Percentiles rank a stretch among this genome's conserved stretches.
Conservation (phyloP, 2,113 vertebrate genomes). For the Coracopsis vasa region DNA sequence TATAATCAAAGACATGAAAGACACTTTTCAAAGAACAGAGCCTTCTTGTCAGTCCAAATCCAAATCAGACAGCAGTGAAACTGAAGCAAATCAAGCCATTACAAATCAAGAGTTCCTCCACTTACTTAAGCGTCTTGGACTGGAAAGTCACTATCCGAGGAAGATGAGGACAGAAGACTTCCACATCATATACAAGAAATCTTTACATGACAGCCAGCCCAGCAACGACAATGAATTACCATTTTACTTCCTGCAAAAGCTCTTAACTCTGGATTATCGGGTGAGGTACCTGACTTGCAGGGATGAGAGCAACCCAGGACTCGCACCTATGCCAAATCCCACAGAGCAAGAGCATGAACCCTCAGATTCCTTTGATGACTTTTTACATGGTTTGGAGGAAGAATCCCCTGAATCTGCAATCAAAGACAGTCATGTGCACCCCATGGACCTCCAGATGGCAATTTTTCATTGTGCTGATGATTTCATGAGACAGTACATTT, state of each 20-base stretch:
- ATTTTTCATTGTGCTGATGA: constrained; percentile 76
- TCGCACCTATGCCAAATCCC: accelerated
- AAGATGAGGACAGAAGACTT: constrained; percentile 63
- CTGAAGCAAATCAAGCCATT: neutral
- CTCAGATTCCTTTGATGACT: neutral
- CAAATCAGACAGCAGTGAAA: neutral
- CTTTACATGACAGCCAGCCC: constrained; percentile 3
- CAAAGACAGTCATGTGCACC: constrained; percentile 47
- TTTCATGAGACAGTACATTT: constrained; percentile 71
- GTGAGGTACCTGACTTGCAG: constrained; percentile 64
- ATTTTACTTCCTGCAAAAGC: constrained; percentile 67
- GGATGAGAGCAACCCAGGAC: neutral
- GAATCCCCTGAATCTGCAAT: neutral
- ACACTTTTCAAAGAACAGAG: neutral
- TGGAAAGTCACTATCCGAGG: constrained; percentile 30
- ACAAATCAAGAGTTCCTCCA: neutral
- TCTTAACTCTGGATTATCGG: constrained; percentile 60
- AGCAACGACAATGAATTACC: constrained; percentile 61
- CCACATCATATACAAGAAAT: constrained; percentile 33
- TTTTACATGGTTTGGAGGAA: neutral
- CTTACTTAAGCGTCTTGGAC: constrained; percentile 44
- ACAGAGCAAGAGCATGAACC: neutral
- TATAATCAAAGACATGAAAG: constrained; percentile 21
- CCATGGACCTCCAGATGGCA: constrained; percentile 80
- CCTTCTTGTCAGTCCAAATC: neutral